Evolutionary conservation across 1,140 invertebrate species (phyloP).

Genomic region (Oreohelix idahoensis): DNA sequence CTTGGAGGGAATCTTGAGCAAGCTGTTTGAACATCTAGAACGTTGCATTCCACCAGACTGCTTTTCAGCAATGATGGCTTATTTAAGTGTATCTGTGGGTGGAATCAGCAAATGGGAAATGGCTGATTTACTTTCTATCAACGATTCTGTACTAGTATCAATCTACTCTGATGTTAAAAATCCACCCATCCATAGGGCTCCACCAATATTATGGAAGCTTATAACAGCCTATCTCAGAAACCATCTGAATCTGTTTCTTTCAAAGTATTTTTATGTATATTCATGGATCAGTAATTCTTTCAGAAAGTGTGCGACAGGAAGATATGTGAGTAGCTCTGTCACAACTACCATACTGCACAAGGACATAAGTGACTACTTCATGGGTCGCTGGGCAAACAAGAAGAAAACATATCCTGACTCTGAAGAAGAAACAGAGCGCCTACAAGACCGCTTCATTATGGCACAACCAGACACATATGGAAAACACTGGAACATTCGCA

Average conservation of each 20-base stretch:
- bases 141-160: constrained; percentile 22
- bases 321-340: background rate
- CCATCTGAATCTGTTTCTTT: constrained; percentile 17
- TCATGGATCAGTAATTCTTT: constrained; percentile 29
- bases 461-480: constrained; percentile 56
- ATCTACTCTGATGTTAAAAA: constrained; percentile 23
- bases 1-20: constrained; percentile 19
- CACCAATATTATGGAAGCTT: constrained; percentile 27
- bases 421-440: constrained; percentile 36
- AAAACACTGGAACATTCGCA: constrained; percentile 81
- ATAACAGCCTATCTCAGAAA: background rate
- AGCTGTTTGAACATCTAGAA: constrained; percentile 8
- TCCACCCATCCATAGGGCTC: constrained; percentile 33
- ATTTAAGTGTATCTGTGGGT: constrained; percentile 11
- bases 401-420: constrained; percentile 51
- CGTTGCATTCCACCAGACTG: background rate
- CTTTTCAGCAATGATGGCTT: constrained; percentile 34
- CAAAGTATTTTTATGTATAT: constrained; percentile 1
- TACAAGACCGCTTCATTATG: constrained; percentile 53
- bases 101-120: constrained; percentile 33
- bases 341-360: constrained; percentile 4
- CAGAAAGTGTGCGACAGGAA: constrained; percentile 20
- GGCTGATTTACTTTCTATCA: constrained; percentile 26
- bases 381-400: constrained; percentile 70
- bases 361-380: constrained; percentile 69